Evolutionary conservation across 2,797 vertebrate species (phyloP).

Genomic region (Adelosebastes latens): DNA sequence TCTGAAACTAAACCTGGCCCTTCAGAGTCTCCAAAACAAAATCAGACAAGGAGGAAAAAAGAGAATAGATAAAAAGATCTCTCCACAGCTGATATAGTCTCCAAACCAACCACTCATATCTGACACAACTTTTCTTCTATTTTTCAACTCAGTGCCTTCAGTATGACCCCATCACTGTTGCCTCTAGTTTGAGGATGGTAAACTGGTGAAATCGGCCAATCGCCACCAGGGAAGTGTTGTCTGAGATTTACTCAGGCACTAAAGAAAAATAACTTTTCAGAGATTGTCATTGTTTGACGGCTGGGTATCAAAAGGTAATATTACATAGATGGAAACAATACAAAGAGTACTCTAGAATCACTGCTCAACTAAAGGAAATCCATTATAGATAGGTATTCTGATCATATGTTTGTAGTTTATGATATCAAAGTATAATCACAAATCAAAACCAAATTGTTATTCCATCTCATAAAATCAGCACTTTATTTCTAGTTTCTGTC

Average conservation of each 20-base stretch:
- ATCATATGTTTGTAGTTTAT: not conserved
- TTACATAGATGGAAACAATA: not conserved
- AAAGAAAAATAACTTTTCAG: not conserved
- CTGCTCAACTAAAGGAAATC: not conserved
- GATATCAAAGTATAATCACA: slow-evolving; percentile 1
- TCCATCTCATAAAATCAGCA: not conserved
- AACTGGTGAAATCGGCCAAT: not conserved
- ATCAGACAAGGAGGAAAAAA: slow-evolving; percentile 2
- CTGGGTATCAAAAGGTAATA: not conserved
- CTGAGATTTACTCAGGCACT: not conserved
- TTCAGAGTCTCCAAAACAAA: slow-evolving; percentile 18
- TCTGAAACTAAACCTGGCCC: slow-evolving; percentile 3
- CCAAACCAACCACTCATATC: not conserved
- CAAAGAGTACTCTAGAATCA: not conserved
- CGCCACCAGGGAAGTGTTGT: not conserved
- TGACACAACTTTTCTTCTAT: slow-evolving; percentile 13
- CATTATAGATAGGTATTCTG: not conserved
- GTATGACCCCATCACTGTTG: slow-evolving; percentile 27
- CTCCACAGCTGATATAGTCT: not conserved
- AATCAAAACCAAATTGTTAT: not conserved
- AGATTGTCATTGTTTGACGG: not conserved
- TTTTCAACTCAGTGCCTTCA: slow-evolving; percentile 24
- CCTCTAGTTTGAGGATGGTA: not conserved
- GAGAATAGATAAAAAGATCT: slow-evolving; percentile 22
- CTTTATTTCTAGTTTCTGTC: not conserved